phyloP scores from a whole-genome alignment of 2,797 vertebrate species.

The Apogon hyalosoma region DNA sequence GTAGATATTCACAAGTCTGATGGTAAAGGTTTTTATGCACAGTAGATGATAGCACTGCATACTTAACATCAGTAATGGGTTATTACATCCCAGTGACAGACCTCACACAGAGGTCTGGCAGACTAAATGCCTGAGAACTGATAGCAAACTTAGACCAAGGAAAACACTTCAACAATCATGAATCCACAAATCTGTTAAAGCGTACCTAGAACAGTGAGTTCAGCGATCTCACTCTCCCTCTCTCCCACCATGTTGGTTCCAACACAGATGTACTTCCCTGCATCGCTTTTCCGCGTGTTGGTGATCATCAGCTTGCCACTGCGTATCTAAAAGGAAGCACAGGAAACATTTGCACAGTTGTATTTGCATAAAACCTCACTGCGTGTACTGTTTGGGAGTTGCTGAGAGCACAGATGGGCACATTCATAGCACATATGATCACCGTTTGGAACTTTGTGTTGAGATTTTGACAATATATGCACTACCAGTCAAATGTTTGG shows the following conservation, averaged over 20 bases:
- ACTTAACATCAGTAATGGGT: slow-evolving; percentile 65
- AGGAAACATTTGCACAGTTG: slow-evolving; percentile 41
- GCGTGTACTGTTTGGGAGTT: slow-evolving; percentile 10
- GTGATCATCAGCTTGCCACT: slow-evolving; percentile 97
- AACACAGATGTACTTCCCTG: slow-evolving; percentile 94
- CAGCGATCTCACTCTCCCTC: slow-evolving; percentile 93
- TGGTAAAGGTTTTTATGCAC: slow-evolving; percentile 39
- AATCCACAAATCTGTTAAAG: slow-evolving; percentile 9
- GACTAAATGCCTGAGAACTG: slow-evolving; percentile 27
- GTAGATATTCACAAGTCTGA: slow-evolving; percentile 32
- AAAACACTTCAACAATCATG: slow-evolving; percentile 31
- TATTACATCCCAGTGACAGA: slow-evolving; percentile 45
- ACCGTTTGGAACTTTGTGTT: neutral
- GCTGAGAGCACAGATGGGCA: neutral
- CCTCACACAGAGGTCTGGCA: slow-evolving; percentile 28
- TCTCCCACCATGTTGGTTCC: slow-evolving; percentile 97
- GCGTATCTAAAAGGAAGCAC: slow-evolving; percentile 87
- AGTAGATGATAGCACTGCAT: slow-evolving; percentile 39
- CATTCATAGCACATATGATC: slow-evolving; percentile 22
- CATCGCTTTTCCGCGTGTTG: slow-evolving; percentile 93
- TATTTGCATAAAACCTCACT: slow-evolving; percentile 22
- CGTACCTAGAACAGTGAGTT: slow-evolving; percentile 94
- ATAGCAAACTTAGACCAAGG: slow-evolving; percentile 44
- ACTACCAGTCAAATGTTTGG: too few relatives aligned
- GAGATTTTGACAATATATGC: too few relatives aligned